phyloP scores from a whole-genome alignment of 2,797 vertebrate species.

The Rhinoraja longicauda region DNA sequence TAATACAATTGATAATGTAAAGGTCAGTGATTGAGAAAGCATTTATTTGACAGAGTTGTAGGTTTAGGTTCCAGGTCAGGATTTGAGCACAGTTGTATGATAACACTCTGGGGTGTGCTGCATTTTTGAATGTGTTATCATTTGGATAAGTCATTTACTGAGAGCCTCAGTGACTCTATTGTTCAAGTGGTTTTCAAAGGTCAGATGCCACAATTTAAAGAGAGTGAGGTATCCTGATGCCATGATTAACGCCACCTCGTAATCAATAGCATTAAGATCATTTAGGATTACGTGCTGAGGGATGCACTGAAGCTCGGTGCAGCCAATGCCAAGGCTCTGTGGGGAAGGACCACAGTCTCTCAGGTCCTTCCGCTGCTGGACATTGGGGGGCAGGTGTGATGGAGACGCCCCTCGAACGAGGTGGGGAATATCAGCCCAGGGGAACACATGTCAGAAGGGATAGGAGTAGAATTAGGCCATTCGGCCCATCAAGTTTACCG shows the following conservation, averaged over 20 bases:
- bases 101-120: background rate
- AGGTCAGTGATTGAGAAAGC: background rate
- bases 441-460: too few species aligned
- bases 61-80: background rate
- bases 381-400: too few species aligned
- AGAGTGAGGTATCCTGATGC: background rate
- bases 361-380: too few species aligned
- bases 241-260: background rate
- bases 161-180: background rate
- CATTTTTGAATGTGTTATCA: background rate
- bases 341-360: too few species aligned
- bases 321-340: too few species aligned
- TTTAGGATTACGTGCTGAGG: background rate
- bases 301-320: too few species aligned
- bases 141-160: background rate
- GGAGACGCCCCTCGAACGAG: too few species aligned
- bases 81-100: background rate
- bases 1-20: constrained; percentile 5
- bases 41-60: background rate
- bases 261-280: background rate
- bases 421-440: too few species aligned
- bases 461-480: too few species aligned
- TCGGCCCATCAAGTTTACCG: too few species aligned
- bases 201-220: background rate
- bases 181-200: background rate